Percentiles rank a stretch among this genome's conserved stretches.
These are phyloP conservation scores for Apantesis nais DNA, from an alignment of 2,888 invertebrate species.

Conservation along the genomic window DNA sequence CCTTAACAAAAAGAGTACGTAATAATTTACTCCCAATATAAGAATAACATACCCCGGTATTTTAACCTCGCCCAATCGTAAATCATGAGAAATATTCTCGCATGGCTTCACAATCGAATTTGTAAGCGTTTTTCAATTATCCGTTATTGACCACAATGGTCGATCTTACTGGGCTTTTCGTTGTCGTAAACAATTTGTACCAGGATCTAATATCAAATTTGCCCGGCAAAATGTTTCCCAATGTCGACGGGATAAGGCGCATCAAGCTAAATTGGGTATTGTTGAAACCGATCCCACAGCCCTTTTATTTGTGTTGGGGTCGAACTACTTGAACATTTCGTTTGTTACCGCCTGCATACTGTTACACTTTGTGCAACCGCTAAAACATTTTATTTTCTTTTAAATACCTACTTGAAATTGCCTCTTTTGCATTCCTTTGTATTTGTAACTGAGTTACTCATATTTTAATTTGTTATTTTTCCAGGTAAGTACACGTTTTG, in stretches of 20 bases:
- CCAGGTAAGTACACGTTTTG: slow-evolving; percentile 70
- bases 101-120: slow-evolving; percentile 78
- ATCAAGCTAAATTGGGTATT: slow-evolving; percentile 31
- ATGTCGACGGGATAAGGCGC: slow-evolving; percentile 46
- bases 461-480: slow-evolving; percentile 52
- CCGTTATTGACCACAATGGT: slow-evolving; percentile 81
- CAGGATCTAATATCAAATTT: slow-evolving; percentile 44
- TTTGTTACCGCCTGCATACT: slow-evolving; percentile 69
- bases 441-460: slow-evolving; percentile 22
- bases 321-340: slow-evolving; percentile 69
- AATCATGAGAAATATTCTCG: slow-evolving; percentile 75
- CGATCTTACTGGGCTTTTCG: slow-evolving; percentile 77
- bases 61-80: slow-evolving; percentile 69
- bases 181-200: slow-evolving; percentile 74
- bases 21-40: slow-evolving; percentile 57
- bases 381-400: slow-evolving; percentile 63
- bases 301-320: slow-evolving; percentile 61
- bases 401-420: slow-evolving; percentile 23
- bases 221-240: slow-evolving; percentile 51
- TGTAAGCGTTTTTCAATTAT: slow-evolving; percentile 83
- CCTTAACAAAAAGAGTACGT: slow-evolving; percentile 36
- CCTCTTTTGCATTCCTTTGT: slow-evolving; percentile 25
- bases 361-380: slow-evolving; percentile 62
- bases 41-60: slow-evolving; percentile 58
- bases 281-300: slow-evolving; percentile 59